Percentiles rank a stretch among this genome's conserved stretches.
These are phyloP conservation scores for Hepsetus odoe DNA, from an alignment of 2,113 vertebrate genomes.

Conservation along the genomic window DNA sequence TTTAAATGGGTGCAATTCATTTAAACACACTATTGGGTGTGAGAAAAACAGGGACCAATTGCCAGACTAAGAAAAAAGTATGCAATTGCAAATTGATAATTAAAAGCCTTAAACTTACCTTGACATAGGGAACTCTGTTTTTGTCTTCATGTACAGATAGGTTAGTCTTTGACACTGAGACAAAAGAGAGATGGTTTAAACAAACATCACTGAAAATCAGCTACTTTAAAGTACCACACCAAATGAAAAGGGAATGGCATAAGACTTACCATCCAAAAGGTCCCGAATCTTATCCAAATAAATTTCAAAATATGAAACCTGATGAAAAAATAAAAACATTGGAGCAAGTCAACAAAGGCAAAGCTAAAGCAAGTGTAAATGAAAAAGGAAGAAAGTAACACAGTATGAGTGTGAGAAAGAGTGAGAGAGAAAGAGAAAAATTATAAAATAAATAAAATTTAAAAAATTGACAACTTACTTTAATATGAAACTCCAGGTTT, in stretches of 20 bases:
- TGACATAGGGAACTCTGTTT: slow-evolving; percentile 96
- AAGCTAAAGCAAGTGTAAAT: neutral
- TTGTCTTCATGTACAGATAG: slow-evolving; percentile 98
- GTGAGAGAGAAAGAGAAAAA: neutral
- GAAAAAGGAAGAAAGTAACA: neutral
- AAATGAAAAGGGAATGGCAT: neutral
- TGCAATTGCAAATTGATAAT: neutral
- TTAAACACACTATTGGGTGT: no score
- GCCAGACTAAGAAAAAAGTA: neutral
- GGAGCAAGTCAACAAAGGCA: neutral
- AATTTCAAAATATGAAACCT: slow-evolving; percentile 98
- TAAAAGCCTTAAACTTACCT: slow-evolving; percentile 73
- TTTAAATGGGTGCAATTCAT: no score
- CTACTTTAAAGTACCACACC: slow-evolving; percentile 7
- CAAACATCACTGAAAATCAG: slow-evolving; percentile 48
- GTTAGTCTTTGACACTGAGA: slow-evolving; percentile 95
- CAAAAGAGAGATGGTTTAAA: slow-evolving; percentile 48
- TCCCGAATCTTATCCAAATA: slow-evolving; percentile 96
- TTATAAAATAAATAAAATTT: no score
- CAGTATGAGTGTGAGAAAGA: neutral
- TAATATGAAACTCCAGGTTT: slow-evolving; percentile 94
- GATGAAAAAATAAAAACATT: slow-evolving; percentile 27
- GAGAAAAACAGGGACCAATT: neutral
- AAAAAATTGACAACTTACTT: slow-evolving; percentile 69
- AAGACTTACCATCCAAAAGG: slow-evolving; percentile 87